Conservation (phyloP, 2,113 vertebrate species). For the Hyaena hyaena region DNA sequence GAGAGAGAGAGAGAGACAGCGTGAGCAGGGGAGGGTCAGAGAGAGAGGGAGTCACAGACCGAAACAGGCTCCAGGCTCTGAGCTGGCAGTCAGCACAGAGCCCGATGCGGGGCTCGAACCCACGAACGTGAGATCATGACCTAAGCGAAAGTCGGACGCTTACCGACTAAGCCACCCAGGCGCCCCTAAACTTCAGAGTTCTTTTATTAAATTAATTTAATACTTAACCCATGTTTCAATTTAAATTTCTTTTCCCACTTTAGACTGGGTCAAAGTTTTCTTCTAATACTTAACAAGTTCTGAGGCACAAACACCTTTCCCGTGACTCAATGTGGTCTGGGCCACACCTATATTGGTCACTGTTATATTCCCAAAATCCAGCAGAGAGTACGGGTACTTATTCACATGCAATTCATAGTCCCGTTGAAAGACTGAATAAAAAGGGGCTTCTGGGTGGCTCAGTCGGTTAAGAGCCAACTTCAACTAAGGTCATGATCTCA, state of each 20-base stretch:
- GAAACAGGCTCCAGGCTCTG: too few relatives aligned
- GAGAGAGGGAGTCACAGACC: too few relatives aligned
- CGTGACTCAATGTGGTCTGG: background rate
- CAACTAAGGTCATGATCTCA: too few relatives aligned
- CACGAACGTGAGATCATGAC: too few relatives aligned
- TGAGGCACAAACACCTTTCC: background rate
- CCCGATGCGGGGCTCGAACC: too few relatives aligned
- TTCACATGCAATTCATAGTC: background rate
- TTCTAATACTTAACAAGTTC: constrained; percentile 10
- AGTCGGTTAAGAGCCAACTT: too few relatives aligned
- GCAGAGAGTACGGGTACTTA: background rate
- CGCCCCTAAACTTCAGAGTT: constrained; percentile 18
- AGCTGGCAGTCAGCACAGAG: too few relatives aligned
- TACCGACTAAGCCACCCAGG: too few relatives aligned
- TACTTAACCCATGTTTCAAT: background rate
- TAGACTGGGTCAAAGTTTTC: background rate
- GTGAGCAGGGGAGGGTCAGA: too few relatives aligned
- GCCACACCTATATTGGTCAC: background rate
- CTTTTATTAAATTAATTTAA: constrained; percentile 27
- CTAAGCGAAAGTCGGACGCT: too few relatives aligned
- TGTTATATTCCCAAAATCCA: background rate
- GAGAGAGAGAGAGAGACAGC: too few relatives aligned
- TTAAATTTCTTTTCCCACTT: background rate
- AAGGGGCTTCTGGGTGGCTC: background rate
- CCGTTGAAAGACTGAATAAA: background rate